Conservation (phyloP, 2,888 invertebrate genomes). For the Drosophila cracens region DNA sequence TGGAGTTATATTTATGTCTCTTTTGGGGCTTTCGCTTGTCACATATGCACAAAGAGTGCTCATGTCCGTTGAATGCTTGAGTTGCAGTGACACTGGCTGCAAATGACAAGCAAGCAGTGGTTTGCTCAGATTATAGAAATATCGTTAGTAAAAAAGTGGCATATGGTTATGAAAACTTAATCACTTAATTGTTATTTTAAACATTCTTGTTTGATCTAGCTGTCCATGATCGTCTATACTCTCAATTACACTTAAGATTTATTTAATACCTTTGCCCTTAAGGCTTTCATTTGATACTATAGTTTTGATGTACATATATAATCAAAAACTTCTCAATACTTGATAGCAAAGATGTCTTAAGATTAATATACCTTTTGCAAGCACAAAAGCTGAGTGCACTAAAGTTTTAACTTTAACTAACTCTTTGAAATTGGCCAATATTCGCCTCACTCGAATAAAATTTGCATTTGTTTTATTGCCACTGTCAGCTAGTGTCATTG, state of each 20-base stretch:
- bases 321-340: neutral
- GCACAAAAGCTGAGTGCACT: neutral
- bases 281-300: neutral
- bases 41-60: constrained; percentile 48
- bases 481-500: constrained; percentile 37
- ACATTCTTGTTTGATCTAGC: no score
- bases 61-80: constrained; percentile 16
- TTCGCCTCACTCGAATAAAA: neutral
- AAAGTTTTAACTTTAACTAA: neutral
- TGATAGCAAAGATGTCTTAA: neutral
- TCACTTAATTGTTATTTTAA: no score
- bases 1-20: constrained; percentile 72
- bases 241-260: neutral
- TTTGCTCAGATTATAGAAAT: neutral
- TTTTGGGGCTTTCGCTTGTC: constrained; percentile 70
- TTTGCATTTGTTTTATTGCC: neutral
- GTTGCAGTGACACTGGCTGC: constrained; percentile 40
- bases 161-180: neutral
- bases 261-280: neutral
- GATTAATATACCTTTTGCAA: neutral
- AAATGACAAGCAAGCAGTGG: neutral
- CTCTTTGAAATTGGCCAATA: neutral
- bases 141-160: neutral
- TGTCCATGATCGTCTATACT: neutral
- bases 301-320: neutral